Evolutionary conservation across 2,888 invertebrate species (phyloP).

Genomic region (Agrotis exclamationis): DNA sequence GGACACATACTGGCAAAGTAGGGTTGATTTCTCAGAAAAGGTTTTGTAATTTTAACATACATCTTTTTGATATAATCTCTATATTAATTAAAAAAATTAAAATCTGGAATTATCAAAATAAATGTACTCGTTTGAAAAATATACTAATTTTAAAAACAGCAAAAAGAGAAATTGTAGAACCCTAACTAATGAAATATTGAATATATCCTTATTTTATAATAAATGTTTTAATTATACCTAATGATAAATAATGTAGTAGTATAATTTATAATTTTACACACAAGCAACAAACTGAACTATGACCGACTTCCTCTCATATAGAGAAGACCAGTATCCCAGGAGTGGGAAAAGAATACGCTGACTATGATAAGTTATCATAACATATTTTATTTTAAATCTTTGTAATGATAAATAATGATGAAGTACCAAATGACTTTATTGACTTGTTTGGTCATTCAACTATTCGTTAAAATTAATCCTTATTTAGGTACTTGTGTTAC

Average conservation of each 20-base stretch:
- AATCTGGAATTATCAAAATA: no score
- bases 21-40: not conserved
- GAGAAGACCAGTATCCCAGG: not conserved
- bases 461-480: not conserved
- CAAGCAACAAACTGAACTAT: no score
- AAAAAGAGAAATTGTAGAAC: no score
- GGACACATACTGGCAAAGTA: not conserved
- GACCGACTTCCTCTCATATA: not conserved
- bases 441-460: slow-evolving; percentile 24
- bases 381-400: not conserved
- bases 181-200: no score
- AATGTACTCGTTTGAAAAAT: no score
- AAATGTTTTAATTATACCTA: no score
- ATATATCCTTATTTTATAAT: no score
- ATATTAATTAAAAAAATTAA: no score
- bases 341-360: not conserved
- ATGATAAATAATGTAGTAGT: not conserved
- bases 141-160: no score
- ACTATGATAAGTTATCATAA: not conserved
- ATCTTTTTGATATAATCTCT: no score
- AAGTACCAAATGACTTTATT: slow-evolving; percentile 20
- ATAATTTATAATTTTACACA: not conserved
- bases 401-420: not conserved
- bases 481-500: not conserved
- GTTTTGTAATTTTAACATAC: not conserved